Evolutionary conservation across 1,140 invertebrate genomes (phyloP).

Genomic region (Atta colombica): DNA sequence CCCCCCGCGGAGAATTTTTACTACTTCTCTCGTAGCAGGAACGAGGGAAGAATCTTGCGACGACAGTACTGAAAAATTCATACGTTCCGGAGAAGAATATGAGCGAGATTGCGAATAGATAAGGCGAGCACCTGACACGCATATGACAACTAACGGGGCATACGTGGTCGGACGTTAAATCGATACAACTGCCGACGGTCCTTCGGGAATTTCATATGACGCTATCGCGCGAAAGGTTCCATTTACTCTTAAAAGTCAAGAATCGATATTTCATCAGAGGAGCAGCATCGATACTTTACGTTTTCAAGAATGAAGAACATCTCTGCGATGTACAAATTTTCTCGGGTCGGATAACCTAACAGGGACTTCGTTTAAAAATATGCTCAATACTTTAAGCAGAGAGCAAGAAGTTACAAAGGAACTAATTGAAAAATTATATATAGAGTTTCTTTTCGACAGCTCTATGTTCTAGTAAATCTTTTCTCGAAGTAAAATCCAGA

Average conservation of each 20-base stretch:
- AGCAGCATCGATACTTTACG: slow-evolving; percentile 52
- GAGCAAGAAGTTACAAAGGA: not conserved
- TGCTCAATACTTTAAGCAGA: not conserved
- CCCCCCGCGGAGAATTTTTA: not conserved
- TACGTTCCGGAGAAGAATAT: slow-evolving; percentile 46
- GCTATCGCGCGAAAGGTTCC: slow-evolving; percentile 48
- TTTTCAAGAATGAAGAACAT: slow-evolving; percentile 20
- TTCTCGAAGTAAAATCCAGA: not conserved
- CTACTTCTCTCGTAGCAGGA: not conserved
- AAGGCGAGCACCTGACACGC: slow-evolving; percentile 47
- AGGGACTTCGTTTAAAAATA: not conserved
- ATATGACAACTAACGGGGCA: slow-evolving; percentile 59
- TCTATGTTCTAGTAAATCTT: not conserved
- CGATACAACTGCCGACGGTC: slow-evolving; percentile 53
- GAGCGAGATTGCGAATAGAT: slow-evolving; percentile 56
- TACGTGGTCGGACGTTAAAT: slow-evolving; percentile 61
- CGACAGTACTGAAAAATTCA: slow-evolving; percentile 54
- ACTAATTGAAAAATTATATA: slow-evolving; percentile 5
- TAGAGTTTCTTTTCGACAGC: not conserved
- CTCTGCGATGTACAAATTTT: slow-evolving; percentile 17
- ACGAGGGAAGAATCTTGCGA: slow-evolving; percentile 17
- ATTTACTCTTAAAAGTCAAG: slow-evolving; percentile 57
- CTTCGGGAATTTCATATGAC: slow-evolving; percentile 49
- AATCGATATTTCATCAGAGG: slow-evolving; percentile 58
- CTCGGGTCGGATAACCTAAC: not conserved